Evolutionary conservation across 2,888 invertebrate genomes (phyloP).

Genomic region (Zonitis immaculata): DNA sequence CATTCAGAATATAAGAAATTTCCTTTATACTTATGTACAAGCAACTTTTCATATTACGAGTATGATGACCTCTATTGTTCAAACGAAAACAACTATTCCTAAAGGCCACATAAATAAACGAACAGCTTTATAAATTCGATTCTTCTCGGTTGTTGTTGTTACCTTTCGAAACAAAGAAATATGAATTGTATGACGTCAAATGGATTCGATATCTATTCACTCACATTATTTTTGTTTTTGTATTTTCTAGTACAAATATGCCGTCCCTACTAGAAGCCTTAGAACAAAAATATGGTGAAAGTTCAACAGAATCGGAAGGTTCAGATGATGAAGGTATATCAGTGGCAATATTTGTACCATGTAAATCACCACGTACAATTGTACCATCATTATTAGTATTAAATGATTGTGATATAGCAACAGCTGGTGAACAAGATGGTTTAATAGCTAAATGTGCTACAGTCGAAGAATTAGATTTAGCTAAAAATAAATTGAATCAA

Average conservation of each 20-base stretch:
- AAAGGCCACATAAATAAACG: too few species aligned
- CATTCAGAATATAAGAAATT: too few species aligned
- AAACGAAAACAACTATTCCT: too few species aligned
- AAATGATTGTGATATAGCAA: constrained; percentile 87
- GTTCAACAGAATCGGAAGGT: constrained; percentile 56
- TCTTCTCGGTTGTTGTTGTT: too few species aligned
- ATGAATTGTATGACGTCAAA: too few species aligned
- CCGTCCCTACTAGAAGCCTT: constrained; percentile 86
- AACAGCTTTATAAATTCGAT: too few species aligned
- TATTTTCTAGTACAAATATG: constrained; percentile 54
- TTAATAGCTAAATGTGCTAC: constrained; percentile 79
- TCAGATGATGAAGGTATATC: constrained; percentile 63
- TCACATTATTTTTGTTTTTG: constrained; percentile 2
- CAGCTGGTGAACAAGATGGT: constrained; percentile 77
- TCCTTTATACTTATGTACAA: background rate
- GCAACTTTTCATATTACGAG: too few species aligned
- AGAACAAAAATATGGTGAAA: constrained; percentile 75
- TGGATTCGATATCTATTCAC: too few species aligned
- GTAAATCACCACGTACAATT: constrained; percentile 68
- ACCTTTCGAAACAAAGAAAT: too few species aligned
- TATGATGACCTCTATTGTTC: background rate
- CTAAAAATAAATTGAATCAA: constrained; percentile 83
- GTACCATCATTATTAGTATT: constrained; percentile 82
- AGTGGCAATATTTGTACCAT: constrained; percentile 82
- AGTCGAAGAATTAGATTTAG: constrained; percentile 91